These are phyloP conservation scores for Acanthosoma haemorrhoidale DNA, from an alignment of 2,888 invertebrate species.

Conservation along the genomic window DNA sequence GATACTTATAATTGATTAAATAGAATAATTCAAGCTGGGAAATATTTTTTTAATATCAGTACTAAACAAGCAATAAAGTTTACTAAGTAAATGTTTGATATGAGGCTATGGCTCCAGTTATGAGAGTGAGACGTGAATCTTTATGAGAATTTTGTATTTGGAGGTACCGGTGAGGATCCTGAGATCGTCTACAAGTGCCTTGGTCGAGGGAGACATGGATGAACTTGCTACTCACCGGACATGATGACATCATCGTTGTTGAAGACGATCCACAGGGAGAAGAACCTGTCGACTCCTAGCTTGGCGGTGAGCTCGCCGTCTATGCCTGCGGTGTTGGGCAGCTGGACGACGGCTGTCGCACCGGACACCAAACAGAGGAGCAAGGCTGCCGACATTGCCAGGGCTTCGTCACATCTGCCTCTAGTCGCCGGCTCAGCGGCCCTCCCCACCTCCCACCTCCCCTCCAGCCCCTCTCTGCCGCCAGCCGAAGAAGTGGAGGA, in stretches of 20 bases:
- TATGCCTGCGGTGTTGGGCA: slow-evolving; percentile 51
- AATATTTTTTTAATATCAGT: no score
- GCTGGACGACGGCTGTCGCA: slow-evolving; percentile 38
- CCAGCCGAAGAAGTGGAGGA: not conserved
- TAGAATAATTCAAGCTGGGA: no score
- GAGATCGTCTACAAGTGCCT: no score
- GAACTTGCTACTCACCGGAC: slow-evolving; percentile 40
- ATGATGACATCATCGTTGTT: slow-evolving; percentile 48
- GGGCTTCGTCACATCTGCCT: slow-evolving; percentile 2
- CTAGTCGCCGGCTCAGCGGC: not conserved
- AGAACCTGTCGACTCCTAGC: slow-evolving; percentile 51
- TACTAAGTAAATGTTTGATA: no score
- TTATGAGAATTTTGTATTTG: no score
- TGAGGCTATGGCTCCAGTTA: no score
- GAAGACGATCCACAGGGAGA: slow-evolving; percentile 52
- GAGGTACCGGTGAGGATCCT: no score
- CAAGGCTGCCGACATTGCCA: not conserved
- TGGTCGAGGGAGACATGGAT: not conserved
- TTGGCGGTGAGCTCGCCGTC: slow-evolving; percentile 51
- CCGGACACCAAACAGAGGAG: slow-evolving; percentile 2
- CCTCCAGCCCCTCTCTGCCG: not conserved
- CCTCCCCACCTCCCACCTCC: not conserved
- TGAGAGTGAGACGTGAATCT: no score
- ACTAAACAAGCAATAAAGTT: no score
- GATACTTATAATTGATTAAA: no score